Conservation (phyloP, 2,797 vertebrate species). For the Triplophysa bombifrons region DNA sequence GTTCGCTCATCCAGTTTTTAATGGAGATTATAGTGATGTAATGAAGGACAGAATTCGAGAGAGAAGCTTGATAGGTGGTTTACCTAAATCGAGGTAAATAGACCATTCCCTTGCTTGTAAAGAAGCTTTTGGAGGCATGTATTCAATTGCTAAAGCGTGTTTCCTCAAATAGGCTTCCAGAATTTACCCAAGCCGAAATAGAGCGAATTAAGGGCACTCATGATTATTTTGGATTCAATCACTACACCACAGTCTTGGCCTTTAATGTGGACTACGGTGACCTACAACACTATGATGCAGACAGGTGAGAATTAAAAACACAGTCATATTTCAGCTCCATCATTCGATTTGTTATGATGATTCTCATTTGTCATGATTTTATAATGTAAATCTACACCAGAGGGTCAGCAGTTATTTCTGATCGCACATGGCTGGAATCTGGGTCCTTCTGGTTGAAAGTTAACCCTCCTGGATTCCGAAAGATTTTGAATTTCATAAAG, state of each 20-base stretch:
- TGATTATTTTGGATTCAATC: constrained; percentile 95
- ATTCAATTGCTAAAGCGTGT: too few relatives aligned
- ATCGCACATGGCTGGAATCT: constrained; percentile 86
- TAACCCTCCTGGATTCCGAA: constrained; percentile 88
- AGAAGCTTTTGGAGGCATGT: too few relatives aligned
- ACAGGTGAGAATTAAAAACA: constrained; percentile 77
- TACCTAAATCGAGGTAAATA: constrained; percentile 81
- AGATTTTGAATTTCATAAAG: constrained; percentile 89
- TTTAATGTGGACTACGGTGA: constrained; percentile 78
- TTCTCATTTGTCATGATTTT: neutral
- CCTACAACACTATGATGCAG: constrained; percentile 86
- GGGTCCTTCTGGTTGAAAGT: constrained; percentile 92
- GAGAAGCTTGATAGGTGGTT: constrained; percentile 85
- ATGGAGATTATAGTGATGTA: constrained; percentile 87
- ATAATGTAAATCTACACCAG: constrained; percentile 63
- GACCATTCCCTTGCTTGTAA: too few relatives aligned
- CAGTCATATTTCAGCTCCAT: too few relatives aligned
- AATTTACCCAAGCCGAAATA: constrained; percentile 90
- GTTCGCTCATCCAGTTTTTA: constrained; percentile 96
- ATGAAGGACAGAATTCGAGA: constrained; percentile 90
- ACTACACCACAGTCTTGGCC: constrained; percentile 89
- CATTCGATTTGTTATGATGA: neutral
- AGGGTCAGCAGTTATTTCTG: constrained; percentile 76
- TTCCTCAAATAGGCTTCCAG: constrained; percentile 81
- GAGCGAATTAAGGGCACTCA: constrained; percentile 89